These are phyloP conservation scores for Agapostemon virescens DNA, from an alignment of 2,888 invertebrate genomes.

Conservation along the genomic window DNA sequence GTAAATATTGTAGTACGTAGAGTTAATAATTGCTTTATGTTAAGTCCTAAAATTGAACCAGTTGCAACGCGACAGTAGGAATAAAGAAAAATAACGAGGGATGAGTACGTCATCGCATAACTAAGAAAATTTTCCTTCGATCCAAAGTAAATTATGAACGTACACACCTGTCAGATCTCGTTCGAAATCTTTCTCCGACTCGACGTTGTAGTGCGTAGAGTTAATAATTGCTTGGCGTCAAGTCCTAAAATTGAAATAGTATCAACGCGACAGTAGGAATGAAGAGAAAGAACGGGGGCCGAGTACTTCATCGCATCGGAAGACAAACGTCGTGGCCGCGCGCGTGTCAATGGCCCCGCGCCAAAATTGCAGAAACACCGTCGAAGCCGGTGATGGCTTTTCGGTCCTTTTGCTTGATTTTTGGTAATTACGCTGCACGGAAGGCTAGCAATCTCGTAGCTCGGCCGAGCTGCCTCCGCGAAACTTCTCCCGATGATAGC, in stretches of 20 bases:
- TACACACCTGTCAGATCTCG: too few relatives aligned
- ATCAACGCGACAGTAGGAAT: neutral
- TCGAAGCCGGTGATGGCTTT: constrained; percentile 70
- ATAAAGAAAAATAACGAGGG: too few relatives aligned
- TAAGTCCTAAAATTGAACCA: too few relatives aligned
- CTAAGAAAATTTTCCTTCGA: too few relatives aligned
- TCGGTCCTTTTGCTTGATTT: constrained; percentile 72
- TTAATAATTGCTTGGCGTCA: too few relatives aligned
- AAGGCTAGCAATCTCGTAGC: constrained; percentile 70
- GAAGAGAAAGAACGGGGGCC: constrained; percentile 16
- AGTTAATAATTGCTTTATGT: too few relatives aligned
- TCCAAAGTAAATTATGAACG: too few relatives aligned
- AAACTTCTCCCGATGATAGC: constrained; percentile 69
- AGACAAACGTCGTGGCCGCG: constrained; percentile 30
- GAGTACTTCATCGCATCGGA: constrained; percentile 17
- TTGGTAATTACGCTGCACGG: constrained; percentile 72
- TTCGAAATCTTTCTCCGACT: too few relatives aligned
- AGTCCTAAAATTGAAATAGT: neutral
- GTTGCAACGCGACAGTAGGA: too few relatives aligned
- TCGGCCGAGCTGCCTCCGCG: constrained; percentile 60
- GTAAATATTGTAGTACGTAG: too few relatives aligned
- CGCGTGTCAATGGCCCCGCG: constrained; percentile 69
- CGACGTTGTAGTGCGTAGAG: too few relatives aligned
- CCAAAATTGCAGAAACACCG: constrained; percentile 72
- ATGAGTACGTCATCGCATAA: too few relatives aligned